Conservation (phyloP, 2,113 vertebrate species). For the Chloropsis hardwickii region DNA sequence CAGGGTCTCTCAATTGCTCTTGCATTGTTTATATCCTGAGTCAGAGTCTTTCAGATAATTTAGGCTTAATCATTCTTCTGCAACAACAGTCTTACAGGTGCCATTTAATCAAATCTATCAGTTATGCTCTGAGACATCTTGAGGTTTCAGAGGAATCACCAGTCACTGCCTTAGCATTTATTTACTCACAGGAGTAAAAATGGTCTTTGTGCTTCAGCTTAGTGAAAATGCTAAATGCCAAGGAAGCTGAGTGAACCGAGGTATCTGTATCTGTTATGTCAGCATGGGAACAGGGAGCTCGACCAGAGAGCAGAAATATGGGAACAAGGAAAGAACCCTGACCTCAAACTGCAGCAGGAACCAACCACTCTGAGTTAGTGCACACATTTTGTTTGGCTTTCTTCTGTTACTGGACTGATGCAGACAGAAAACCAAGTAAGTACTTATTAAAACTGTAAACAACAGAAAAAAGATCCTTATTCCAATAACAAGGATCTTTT, state of each 20-base stretch:
- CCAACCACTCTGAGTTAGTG: background rate
- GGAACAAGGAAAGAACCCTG: background rate
- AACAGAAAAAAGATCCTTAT: background rate
- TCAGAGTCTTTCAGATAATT: slow-evolving; percentile 47
- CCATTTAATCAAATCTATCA: slow-evolving; percentile 65
- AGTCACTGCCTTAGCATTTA: slow-evolving; percentile 18
- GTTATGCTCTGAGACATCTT: slow-evolving; percentile 40
- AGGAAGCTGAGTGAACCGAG: background rate
- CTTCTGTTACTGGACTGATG: background rate
- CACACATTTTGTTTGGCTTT: background rate
- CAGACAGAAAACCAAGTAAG: background rate
- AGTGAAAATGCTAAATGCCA: background rate
- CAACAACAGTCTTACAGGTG: slow-evolving; percentile 51
- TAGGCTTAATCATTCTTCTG: slow-evolving; percentile 64
- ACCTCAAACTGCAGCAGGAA: background rate
- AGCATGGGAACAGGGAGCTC: background rate
- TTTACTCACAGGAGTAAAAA: slow-evolving; percentile 11
- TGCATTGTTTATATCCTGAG: slow-evolving; percentile 34
- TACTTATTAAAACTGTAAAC: background rate
- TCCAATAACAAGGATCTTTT: background rate
- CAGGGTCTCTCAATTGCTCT: slow-evolving; percentile 23
- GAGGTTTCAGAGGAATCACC: slow-evolving; percentile 41
- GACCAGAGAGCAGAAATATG: fast-evolving
- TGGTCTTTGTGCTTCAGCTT: background rate
- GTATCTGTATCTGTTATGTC: background rate